Evolutionary conservation across 1,140 invertebrate genomes (phyloP).

Genomic region (Kradibia gibbosae): DNA sequence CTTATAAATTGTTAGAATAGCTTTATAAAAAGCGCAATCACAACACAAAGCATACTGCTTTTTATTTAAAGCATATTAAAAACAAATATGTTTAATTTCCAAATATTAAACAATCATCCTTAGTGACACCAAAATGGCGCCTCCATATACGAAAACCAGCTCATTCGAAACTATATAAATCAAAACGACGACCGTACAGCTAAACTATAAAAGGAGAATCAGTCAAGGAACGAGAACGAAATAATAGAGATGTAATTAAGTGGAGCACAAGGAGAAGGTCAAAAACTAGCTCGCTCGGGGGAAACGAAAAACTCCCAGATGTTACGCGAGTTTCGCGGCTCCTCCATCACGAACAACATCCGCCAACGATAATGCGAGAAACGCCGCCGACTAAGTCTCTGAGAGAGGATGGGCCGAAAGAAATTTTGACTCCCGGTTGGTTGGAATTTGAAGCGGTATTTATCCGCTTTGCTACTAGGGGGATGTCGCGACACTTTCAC

Average conservation of each 20-base stretch:
- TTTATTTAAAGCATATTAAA: too few relatives aligned
- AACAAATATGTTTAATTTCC: too few relatives aligned
- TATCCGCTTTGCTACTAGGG: too few relatives aligned
- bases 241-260: constrained; percentile 1
- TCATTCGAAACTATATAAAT: background rate
- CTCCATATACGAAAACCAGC: background rate
- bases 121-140: background rate
- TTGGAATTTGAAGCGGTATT: background rate
- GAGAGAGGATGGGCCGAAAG: background rate
- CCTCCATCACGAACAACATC: background rate
- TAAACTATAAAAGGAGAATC: background rate
- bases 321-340: background rate
- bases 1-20: too few relatives aligned
- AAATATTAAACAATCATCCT: background rate
- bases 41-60: too few relatives aligned
- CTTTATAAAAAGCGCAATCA: too few relatives aligned
- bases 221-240: background rate
- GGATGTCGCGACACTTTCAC: too few relatives aligned
- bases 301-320: background rate
- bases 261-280: background rate
- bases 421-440: background rate
- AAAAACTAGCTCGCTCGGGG: background rate
- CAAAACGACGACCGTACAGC: background rate
- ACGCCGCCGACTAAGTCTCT: background rate
- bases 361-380: background rate